Percentiles rank a stretch among this genome's conserved stretches.
Conservation (phyloP, 1,140 invertebrate species). For the Diachasma alloeum region DNA sequence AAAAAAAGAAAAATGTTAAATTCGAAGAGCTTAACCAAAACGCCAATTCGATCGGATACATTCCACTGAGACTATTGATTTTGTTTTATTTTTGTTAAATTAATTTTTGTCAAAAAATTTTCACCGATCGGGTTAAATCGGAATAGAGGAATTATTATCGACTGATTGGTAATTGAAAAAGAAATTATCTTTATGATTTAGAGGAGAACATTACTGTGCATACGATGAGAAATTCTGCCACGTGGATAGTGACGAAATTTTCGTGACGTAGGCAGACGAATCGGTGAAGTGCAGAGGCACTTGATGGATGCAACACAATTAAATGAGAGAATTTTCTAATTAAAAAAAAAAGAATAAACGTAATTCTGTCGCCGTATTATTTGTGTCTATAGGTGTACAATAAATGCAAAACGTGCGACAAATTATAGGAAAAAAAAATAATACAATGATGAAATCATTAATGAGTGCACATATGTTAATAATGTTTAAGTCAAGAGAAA, state of each 20-base stretch:
- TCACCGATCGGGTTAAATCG: not conserved
- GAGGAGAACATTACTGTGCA: not conserved
- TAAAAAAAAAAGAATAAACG: slow-evolving; percentile 5
- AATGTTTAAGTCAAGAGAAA: slow-evolving; percentile 8
- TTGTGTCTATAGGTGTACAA: slow-evolving; percentile 22
- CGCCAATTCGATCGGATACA: slow-evolving; percentile 25
- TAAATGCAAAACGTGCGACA: not conserved
- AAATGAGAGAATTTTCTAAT: not conserved
- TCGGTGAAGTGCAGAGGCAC: not conserved
- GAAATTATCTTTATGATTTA: not conserved
- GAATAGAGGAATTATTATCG: slow-evolving; percentile 26
- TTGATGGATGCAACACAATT: slow-evolving; percentile 1
- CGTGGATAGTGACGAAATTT: not conserved
- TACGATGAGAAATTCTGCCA: not conserved
- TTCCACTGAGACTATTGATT: slow-evolving; percentile 21
- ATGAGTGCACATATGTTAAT: slow-evolving; percentile 16
- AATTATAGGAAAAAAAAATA: slow-evolving; percentile 13
- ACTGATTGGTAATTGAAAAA: slow-evolving; percentile 35
- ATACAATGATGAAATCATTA: not conserved
- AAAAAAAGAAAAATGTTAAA: slow-evolving; percentile 29
- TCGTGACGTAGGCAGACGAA: not conserved
- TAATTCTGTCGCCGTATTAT: slow-evolving; percentile 24
- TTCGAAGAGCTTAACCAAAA: slow-evolving; percentile 34
- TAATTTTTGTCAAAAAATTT: slow-evolving; percentile 6
- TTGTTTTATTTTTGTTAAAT: slow-evolving; percentile 13